Percentiles rank a stretch among this genome's conserved stretches.
Conservation (phyloP, 2,797 vertebrate species). For the Ceryle rudis region DNA sequence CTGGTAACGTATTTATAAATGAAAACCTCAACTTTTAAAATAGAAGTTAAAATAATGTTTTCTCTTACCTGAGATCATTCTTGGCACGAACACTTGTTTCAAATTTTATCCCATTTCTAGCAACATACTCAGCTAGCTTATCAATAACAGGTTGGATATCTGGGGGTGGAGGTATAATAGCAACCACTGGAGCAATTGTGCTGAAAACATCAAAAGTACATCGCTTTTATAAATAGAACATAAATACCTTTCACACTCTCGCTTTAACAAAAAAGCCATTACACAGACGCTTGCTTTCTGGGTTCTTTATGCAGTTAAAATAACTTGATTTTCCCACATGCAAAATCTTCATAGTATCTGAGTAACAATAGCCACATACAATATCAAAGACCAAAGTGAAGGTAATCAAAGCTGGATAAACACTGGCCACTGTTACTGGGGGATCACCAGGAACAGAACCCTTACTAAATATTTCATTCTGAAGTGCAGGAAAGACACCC, state of each 20-base stretch:
- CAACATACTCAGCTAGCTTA: constrained; percentile 96
- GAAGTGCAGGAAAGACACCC: not conserved
- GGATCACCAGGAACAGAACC: not conserved
- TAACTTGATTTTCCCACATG: not conserved
- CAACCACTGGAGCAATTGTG: constrained; percentile 82
- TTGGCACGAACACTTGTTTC: constrained; percentile 96
- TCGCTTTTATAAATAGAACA: not conserved
- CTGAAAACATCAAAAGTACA: constrained; percentile 62
- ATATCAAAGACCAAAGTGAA: not conserved
- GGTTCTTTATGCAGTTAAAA: not conserved
- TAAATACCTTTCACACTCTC: not conserved
- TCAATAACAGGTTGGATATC: constrained; percentile 98
- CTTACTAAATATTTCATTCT: not conserved
- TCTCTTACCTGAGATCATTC: constrained; percentile 91
- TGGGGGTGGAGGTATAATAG: constrained; percentile 95
- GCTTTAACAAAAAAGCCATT: not conserved
- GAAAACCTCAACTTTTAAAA: not conserved
- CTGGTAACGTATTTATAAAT: not conserved
- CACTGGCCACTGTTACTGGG: rapidly evolving
- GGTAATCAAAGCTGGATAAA: not conserved
- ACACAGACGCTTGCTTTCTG: not conserved
- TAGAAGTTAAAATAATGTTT: not conserved
- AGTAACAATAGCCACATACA: not conserved
- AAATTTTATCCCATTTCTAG: constrained; percentile 95
- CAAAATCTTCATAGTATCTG: not conserved